Evolutionary conservation across 2,113 vertebrate species (phyloP).

Genomic region (Hydrochoerus hydrochaeris): DNA sequence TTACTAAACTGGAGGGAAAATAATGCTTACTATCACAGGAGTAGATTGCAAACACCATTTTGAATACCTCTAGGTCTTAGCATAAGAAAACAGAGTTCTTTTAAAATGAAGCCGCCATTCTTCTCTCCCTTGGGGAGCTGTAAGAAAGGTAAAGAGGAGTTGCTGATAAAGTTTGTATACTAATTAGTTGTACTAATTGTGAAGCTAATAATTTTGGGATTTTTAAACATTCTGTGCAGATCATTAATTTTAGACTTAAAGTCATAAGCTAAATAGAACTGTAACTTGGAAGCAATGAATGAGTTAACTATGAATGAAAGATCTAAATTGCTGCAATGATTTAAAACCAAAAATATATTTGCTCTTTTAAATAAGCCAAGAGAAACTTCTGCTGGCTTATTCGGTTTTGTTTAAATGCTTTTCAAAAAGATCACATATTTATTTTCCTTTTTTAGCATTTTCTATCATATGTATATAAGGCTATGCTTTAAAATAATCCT

Average conservation of each 20-base stretch:
- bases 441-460: not conserved
- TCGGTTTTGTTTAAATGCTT: not conserved
- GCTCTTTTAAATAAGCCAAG: conserved; percentile 18
- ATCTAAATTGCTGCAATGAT: not conserved
- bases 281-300: not conserved
- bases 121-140: not conserved
- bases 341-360: not conserved
- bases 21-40: not conserved
- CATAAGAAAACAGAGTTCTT: not conserved
- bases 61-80: not conserved
- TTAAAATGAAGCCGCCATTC: not conserved
- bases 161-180: not conserved
- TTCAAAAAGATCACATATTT: not conserved
- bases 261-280: not conserved
- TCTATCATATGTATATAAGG: not conserved
- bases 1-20: not conserved
- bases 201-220: not conserved
- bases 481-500: not conserved
- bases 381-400: not conserved
- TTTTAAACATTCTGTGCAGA: not conserved
- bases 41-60: not conserved
- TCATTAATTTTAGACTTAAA: not conserved
- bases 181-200: not conserved
- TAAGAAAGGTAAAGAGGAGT: not conserved
- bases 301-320: not conserved